Evolutionary conservation across 1,140 invertebrate species (phyloP).

Genomic region (Brachionus angularis): DNA sequence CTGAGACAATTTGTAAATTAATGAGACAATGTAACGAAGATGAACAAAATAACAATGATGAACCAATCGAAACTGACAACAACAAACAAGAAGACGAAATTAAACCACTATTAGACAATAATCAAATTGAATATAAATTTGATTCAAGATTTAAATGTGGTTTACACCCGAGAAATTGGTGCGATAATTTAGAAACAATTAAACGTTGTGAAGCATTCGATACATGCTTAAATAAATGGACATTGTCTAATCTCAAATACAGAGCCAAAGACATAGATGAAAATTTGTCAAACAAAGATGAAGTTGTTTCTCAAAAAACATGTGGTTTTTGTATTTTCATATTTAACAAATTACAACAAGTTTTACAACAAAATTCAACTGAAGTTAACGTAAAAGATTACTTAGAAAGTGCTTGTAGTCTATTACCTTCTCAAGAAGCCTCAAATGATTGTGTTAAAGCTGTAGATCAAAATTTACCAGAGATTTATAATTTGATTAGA

Average conservation of each 20-base stretch:
- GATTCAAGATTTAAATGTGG: constrained; percentile 26
- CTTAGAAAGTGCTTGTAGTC: constrained; percentile 31
- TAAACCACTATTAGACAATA: not conserved
- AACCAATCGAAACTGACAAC: not conserved
- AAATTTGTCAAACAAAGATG: not conserved
- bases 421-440: not conserved
- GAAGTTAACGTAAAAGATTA: constrained; percentile 29
- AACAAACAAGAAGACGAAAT: too few relatives aligned
- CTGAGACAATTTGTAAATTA: constrained; percentile 10
- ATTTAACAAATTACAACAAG: constrained; percentile 28
- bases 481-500: constrained; percentile 31
- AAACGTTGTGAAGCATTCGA: constrained; percentile 15
- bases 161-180: constrained; percentile 26
- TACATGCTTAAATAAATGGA: constrained; percentile 7
- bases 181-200: constrained; percentile 17
- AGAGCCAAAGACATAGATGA: not conserved
- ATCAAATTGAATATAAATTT: constrained; percentile 8
- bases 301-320: constrained; percentile 11
- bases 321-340: constrained; percentile 30
- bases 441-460: not conserved
- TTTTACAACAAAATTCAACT: constrained; percentile 14
- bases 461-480: constrained; percentile 4
- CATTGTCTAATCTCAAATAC: constrained; percentile 7
- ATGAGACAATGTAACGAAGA: not conserved
- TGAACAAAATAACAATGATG: too few relatives aligned